Conservation (phyloP, 2,888 invertebrate genomes). For the Drosophila limbata region DNA sequence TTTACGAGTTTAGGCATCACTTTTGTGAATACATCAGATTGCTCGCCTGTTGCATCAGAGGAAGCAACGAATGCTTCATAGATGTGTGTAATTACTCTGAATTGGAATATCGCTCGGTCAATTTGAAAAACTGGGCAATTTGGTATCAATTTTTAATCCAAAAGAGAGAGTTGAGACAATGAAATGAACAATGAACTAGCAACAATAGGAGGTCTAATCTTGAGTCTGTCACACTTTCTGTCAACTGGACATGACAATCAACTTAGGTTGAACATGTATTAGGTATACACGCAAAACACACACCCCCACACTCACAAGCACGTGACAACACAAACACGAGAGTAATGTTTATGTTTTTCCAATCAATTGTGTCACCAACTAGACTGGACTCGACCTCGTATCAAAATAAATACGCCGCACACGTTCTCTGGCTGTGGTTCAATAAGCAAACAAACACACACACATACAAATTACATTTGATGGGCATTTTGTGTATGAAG, state of each 20-base stretch:
- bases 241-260: conserved; percentile 69
- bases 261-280: conserved; percentile 57
- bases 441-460: conserved; percentile 38
- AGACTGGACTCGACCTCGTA: conserved; percentile 31
- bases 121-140: conserved; percentile 7
- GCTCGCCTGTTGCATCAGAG: neutral
- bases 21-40: neutral
- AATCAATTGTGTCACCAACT: conserved; percentile 72
- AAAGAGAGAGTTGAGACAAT: neutral
- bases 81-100: neutral
- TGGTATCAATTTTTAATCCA: neutral
- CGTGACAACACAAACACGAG: conserved; percentile 18
- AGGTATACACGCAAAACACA: conserved; percentile 28
- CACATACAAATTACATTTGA: conserved; percentile 40
- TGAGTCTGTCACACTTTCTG: conserved; percentile 25
- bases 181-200: neutral
- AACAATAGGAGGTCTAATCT: conserved; percentile 43
- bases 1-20: neutral
- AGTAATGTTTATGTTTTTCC: conserved; percentile 65
- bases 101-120: neutral
- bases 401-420: conserved; percentile 58
- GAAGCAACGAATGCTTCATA: neutral
- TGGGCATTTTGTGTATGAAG: conserved; percentile 56
- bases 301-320: conserved; percentile 7
- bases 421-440: conserved; percentile 37